Conservation (phyloP, 1,140 invertebrate species). For the Leptopilina clavipes region DNA sequence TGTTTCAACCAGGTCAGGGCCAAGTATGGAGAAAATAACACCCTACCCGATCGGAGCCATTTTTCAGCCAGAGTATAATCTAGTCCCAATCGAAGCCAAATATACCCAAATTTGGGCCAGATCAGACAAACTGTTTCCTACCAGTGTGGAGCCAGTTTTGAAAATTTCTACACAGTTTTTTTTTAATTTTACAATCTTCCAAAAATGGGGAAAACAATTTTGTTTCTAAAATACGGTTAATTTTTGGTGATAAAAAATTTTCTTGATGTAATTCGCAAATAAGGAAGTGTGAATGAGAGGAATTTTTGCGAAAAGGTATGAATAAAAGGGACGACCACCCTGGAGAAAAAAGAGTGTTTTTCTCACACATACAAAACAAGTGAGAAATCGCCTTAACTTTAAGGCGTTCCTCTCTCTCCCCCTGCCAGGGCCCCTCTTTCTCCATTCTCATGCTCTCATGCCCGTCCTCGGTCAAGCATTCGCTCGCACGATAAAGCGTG, state of each 20-base stretch:
- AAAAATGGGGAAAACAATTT: too few species aligned
- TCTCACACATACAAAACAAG: constrained; percentile 8
- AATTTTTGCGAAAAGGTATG: neutral
- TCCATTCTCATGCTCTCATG: constrained; percentile 10
- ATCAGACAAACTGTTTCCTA: too few species aligned
- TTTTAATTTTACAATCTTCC: too few species aligned
- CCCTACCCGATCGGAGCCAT: too few species aligned
- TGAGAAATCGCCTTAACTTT: constrained; percentile 21
- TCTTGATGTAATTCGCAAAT: constrained; percentile 30
- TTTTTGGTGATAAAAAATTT: neutral
- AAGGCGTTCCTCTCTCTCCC: constrained; percentile 16
- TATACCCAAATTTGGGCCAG: too few species aligned
- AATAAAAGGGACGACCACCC: constrained; percentile 3
- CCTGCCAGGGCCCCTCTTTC: neutral
- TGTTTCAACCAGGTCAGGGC: too few species aligned
- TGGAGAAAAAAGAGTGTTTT: constrained; percentile 10
- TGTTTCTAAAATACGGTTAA: too few species aligned
- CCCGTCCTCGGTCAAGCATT: constrained; percentile 28
- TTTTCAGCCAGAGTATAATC: too few species aligned
- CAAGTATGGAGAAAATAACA: too few species aligned
- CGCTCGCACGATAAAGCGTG: constrained; percentile 44
- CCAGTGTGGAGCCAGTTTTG: too few species aligned
- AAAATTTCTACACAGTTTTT: too few species aligned
- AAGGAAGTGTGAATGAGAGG: neutral
- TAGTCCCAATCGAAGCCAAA: too few species aligned